Evolutionary conservation across 2,113 vertebrate species (phyloP).

Genomic region (Psephotus haematonotus): DNA sequence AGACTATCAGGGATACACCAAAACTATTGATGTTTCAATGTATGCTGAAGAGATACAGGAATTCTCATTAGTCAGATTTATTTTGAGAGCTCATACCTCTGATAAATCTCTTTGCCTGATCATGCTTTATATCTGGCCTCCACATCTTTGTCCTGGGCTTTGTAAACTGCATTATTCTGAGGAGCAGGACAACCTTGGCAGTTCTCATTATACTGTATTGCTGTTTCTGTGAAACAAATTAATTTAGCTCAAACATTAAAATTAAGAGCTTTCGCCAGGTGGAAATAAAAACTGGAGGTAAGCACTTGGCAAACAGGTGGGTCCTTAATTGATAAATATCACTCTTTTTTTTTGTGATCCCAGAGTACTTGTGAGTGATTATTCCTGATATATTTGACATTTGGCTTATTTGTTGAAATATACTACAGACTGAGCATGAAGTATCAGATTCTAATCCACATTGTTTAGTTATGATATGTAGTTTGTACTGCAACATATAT

Average conservation of each 20-base stretch:
- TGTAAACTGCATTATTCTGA: neutral
- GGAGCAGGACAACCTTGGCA: neutral
- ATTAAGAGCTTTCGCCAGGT: neutral
- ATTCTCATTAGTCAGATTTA: neutral
- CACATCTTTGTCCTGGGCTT: neutral
- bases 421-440: neutral
- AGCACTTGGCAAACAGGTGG: neutral
- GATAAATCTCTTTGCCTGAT: neutral
- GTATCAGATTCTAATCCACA: neutral
- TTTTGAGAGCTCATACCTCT: neutral
- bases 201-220: neutral
- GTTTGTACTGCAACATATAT: neutral
- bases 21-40: neutral
- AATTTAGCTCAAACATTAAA: neutral
- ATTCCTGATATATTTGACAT: neutral
- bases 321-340: neutral
- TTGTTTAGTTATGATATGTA: neutral
- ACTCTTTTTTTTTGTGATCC: neutral
- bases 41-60: neutral
- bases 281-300: neutral
- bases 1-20: neutral
- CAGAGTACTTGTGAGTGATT: neutral
- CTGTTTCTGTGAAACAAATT: neutral
- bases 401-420: neutral
- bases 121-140: neutral